phyloP scores from a whole-genome alignment of 1,140 invertebrate species.

The Drosophila mayri region DNA sequence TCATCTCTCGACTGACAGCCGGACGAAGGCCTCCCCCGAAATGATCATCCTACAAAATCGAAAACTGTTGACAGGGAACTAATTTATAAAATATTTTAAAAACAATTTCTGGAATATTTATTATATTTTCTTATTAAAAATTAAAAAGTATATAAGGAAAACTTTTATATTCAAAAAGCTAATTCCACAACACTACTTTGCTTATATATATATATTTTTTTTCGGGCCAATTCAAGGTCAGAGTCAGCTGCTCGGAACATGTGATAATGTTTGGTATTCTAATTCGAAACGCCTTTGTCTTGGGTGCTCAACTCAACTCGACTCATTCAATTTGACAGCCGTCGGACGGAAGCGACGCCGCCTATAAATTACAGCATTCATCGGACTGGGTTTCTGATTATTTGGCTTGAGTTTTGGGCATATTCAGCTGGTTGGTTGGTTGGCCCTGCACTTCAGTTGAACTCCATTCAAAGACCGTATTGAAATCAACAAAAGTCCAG shows the following conservation, averaged over 20 bases:
- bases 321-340: constrained; percentile 47
- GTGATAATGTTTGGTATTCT: constrained; percentile 56
- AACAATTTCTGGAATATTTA: neutral
- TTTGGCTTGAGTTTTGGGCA: constrained; percentile 2
- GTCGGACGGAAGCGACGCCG: constrained; percentile 46
- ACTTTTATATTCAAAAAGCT: neutral
- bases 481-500: constrained; percentile 27
- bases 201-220: constrained; percentile 16
- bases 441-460: constrained; percentile 17
- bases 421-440: neutral
- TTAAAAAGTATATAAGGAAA: too few species aligned
- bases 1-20: constrained; percentile 30
- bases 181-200: constrained; percentile 7
- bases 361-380: constrained; percentile 53
- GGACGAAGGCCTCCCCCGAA: constrained; percentile 25
- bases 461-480: constrained; percentile 20
- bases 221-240: constrained; percentile 41
- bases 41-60: neutral
- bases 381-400: constrained; percentile 12
- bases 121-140: too few species aligned
- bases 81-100: neutral
- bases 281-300: constrained; percentile 55
- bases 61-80: neutral
- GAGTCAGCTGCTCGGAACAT: constrained; percentile 53
- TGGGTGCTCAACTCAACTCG: constrained; percentile 31